These are phyloP conservation scores for Campopleginae sp. DNA, from an alignment of 2,888 invertebrate genomes.

Conservation along the genomic window DNA sequence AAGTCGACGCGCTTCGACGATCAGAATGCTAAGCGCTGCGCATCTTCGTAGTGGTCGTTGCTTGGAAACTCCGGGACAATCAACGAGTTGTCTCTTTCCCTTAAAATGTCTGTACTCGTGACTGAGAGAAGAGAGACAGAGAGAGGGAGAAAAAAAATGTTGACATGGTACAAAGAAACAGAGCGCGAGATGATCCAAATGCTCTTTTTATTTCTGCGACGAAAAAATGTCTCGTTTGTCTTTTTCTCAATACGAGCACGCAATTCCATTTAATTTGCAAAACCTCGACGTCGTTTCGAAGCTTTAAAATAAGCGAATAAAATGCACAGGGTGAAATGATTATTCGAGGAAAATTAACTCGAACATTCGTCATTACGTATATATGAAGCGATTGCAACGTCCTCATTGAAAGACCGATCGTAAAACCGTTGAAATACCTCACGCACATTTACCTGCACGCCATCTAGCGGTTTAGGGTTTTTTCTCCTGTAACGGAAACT, in stretches of 20 bases:
- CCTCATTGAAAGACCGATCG: slow-evolving; percentile 15
- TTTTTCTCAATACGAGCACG: slow-evolving; percentile 28
- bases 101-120: not conserved
- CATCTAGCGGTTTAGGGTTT: slow-evolving; percentile 20
- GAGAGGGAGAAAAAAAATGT: not conserved
- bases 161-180: slow-evolving; percentile 71
- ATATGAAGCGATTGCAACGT: not conserved
- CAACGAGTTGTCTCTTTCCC: slow-evolving; percentile 64
- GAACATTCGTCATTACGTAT: slow-evolving; percentile 28
- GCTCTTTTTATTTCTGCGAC: slow-evolving; percentile 20
- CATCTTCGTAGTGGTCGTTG: slow-evolving; percentile 64
- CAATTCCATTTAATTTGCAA: slow-evolving; percentile 32
- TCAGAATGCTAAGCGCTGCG: slow-evolving; percentile 67
- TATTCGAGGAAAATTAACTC: slow-evolving; percentile 28
- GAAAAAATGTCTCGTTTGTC: slow-evolving; percentile 9
- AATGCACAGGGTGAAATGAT: not conserved
- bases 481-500: slow-evolving; percentile 54
- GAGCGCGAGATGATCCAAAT: slow-evolving; percentile 73
- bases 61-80: slow-evolving; percentile 64
- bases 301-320: not conserved
- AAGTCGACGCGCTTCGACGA: slow-evolving; percentile 75
- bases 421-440: slow-evolving; percentile 21
- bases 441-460: slow-evolving; percentile 37
- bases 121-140: not conserved
- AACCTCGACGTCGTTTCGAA: not conserved